A percentile compares a stretch with the other conserved stretches of the same genome.
These are phyloP conservation scores for Halichondria panicea DNA, from an alignment of 37 sponge, comb jelly and placozoan genomes.

Conservation along the genomic window DNA sequence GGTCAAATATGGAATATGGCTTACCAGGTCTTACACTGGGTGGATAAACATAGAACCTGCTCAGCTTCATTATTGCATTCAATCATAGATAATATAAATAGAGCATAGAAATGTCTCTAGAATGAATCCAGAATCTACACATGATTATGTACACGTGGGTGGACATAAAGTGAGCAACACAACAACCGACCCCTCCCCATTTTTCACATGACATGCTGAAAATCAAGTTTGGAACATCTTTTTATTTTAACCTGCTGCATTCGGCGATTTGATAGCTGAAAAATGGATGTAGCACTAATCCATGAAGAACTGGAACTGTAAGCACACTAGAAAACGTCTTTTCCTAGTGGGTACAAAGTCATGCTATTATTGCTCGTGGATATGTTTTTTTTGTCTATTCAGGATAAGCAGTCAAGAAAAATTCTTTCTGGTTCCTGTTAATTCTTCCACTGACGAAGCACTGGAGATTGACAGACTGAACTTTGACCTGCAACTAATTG, in stretches of 20 bases:
- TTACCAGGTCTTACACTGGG: too few species aligned
- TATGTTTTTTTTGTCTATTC: background rate
- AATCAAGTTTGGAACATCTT: too few species aligned
- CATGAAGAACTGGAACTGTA: slow-evolving; percentile 38
- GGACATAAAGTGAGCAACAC: too few species aligned
- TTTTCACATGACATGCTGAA: too few species aligned
- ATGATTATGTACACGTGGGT: too few species aligned
- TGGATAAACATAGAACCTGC: too few species aligned
- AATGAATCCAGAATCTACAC: too few species aligned
- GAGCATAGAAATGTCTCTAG: too few species aligned
- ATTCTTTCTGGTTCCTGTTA: slow-evolving; percentile 64
- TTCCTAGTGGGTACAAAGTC: background rate
- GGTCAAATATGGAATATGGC: too few species aligned
- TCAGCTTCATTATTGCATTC: too few species aligned
- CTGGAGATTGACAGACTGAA: slow-evolving; percentile 80
- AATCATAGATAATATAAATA: too few species aligned
- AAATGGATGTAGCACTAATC: background rate
- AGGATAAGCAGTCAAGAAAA: slow-evolving; percentile 67
- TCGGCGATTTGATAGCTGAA: background rate
- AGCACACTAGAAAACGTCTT: background rate
- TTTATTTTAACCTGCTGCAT: background rate
- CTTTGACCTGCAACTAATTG: slow-evolving; percentile 49
- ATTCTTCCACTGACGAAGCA: slow-evolving; percentile 15
- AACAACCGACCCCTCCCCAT: too few species aligned
- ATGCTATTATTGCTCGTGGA: background rate